A percentile compares a stretch with the other conserved stretches of the same genome.
phyloP scores from a whole-genome alignment of 2,888 invertebrate genomes.

The Brenthis ino region DNA sequence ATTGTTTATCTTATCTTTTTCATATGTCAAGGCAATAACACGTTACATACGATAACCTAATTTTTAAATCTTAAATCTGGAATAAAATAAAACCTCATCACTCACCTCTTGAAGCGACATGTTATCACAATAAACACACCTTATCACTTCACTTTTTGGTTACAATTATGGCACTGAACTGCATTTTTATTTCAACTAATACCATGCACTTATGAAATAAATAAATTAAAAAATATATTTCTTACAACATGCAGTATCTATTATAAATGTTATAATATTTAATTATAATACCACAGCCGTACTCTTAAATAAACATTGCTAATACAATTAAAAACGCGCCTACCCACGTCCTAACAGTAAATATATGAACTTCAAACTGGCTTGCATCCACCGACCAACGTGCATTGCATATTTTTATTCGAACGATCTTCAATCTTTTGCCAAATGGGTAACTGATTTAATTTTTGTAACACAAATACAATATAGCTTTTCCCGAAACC shows the following conservation, averaged over 20 bases:
- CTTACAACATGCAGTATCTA: not conserved
- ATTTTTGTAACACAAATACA: conserved; percentile 2
- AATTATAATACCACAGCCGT: not conserved
- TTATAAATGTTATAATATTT: not conserved
- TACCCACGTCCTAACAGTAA: conserved; percentile 35
- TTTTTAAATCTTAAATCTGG: conserved; percentile 17
- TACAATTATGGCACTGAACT: conserved; percentile 28
- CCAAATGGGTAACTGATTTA: not conserved
- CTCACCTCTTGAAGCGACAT: conserved; percentile 78
- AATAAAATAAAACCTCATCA: conserved; percentile 26
- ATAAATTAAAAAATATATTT: not conserved
- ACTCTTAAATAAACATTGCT: not conserved
- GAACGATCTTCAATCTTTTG: not conserved
- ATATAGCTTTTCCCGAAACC: not conserved
- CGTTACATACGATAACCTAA: conserved; percentile 31
- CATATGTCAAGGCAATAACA: not conserved
- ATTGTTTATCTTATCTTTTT: conserved; percentile 10
- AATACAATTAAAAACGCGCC: conserved; percentile 8
- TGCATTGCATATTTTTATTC: conserved; percentile 8
- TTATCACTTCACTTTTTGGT: conserved; percentile 55
- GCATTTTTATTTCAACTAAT: conserved; percentile 14
- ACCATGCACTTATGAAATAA: conserved; percentile 3
- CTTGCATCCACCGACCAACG: conserved; percentile 1
- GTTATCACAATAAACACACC: conserved; percentile 56
- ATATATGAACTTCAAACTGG: conserved; percentile 36